Base-by-base conservation (phyloP, 1,140 invertebrate species). In the Drosophila novamexicana region DNA sequence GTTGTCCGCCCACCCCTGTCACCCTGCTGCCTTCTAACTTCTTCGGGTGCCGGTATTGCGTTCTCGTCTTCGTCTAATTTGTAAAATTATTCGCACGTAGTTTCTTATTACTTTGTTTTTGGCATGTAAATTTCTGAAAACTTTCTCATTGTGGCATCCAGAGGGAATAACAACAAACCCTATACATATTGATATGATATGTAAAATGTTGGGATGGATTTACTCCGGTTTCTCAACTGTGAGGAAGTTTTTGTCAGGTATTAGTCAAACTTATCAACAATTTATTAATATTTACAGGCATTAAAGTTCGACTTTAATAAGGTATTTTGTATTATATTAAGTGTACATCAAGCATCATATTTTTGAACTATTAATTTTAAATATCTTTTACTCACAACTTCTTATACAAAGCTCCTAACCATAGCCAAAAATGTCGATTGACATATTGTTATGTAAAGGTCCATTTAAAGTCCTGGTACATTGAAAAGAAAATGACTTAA, bases 71-170 rank as follows among this genome's bases (percentile, higher is more conserved):
- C 64, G 56, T 79, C 59, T 84, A 79, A 83, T 79, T 83, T 84
- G 68, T 71, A 77, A 84, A 77, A 85, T 84, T 84, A 80, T 86
- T 86, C 62, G 61, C 81, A 85, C 78, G 74, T 85, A 86, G 81
- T 86, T 84, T 85, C 69, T 81, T 84, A 84, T 85, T 82, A 77
- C 75, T 82, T 82, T 79, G 81, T 74, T 83, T 57, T 66, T 69
- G 63, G 36, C 66, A 71, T 79, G 71, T 70, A 70, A 70, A 75
- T 69, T 70, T 74, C 57, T 49, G 45, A 66, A 81, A 72, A 36
- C 34, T 32, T 81, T 71, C 39, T 16, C 14, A 49, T 34, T 45
- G 10, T 62, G 22, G 61, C 45, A 63, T 7, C 45, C 6, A 14
- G 61, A 18, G 47, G 32, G 36, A 50, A 42, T 16, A 34, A 32